phyloP scores from a whole-genome alignment of 2,113 vertebrate species.

The Zosterops pallidus region DNA sequence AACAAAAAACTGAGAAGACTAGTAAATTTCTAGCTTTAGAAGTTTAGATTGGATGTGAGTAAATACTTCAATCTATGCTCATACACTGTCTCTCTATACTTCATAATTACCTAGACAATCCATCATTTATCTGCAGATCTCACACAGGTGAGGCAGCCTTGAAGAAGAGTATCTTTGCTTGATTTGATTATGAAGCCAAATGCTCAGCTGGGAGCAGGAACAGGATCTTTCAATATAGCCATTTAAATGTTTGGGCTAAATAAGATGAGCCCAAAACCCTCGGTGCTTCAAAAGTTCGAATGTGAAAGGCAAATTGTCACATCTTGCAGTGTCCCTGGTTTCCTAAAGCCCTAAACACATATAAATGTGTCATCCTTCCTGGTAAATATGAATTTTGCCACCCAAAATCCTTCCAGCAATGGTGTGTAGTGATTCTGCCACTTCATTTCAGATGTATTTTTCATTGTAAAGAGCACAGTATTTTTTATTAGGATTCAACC shows the following conservation, averaged over 20 bases:
- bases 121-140: background rate
- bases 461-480: background rate
- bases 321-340: background rate
- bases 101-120: slow-evolving; percentile 3
- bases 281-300: background rate
- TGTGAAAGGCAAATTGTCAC: background rate
- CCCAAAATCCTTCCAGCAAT: background rate
- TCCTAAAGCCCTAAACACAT: background rate
- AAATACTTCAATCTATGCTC: slow-evolving; percentile 15
- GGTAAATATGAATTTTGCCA: background rate
- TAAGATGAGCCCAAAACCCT: background rate
- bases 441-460: background rate
- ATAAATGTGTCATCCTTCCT: background rate
- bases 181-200: slow-evolving; percentile 29
- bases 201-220: background rate
- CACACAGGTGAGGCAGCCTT: background rate
- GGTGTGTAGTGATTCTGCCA: background rate
- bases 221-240: background rate
- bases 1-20: background rate
- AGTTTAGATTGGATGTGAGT: background rate
- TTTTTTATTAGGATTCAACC: slow-evolving; percentile 4
- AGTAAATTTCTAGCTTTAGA: background rate
- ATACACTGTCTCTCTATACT: background rate
- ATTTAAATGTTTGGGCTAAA: slow-evolving; percentile 4
- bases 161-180: background rate